These are phyloP conservation scores for Microcebus lehilahytsara DNA, from an alignment of 2,113 vertebrate species.

Conservation along the genomic window DNA sequence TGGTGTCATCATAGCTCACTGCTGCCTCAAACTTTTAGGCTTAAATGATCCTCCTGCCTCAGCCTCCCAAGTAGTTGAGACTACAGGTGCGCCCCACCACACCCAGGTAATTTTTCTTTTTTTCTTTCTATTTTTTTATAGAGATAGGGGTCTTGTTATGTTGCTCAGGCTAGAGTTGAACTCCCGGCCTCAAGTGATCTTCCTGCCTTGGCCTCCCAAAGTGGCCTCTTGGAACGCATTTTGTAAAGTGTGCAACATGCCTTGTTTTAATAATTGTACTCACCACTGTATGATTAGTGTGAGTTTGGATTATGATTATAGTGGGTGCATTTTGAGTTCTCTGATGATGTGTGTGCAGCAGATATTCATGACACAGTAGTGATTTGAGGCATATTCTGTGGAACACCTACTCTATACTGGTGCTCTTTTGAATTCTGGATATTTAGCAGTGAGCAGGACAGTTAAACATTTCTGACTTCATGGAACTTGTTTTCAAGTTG, in stretches of 20 bases:
- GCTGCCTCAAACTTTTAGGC: no score
- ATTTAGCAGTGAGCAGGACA: neutral
- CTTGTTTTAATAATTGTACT: neutral
- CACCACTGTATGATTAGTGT: neutral
- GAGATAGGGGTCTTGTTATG: no score
- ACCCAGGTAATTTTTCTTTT: no score
- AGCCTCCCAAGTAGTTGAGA: no score
- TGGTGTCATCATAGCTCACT: no score
- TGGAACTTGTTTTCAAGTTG: neutral
- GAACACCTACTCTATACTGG: neutral
- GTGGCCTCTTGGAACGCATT: neutral
- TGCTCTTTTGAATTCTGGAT: neutral
- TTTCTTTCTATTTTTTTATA: no score
- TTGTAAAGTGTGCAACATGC: neutral
- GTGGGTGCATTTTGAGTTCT: neutral
- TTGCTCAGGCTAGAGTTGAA: no score
- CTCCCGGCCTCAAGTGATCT: no score
- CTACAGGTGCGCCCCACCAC: no score
- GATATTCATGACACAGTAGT: neutral
- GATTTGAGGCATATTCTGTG: neutral
- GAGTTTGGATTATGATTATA: neutral
- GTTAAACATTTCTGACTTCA: neutral
- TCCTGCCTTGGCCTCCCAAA: no score
- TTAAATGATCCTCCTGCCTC: no score
- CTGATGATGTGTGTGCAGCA: neutral